Percentiles rank a stretch among this genome's conserved stretches.
Conservation (phyloP, 2,113 vertebrate species). For the Pardalotus punctatus region DNA sequence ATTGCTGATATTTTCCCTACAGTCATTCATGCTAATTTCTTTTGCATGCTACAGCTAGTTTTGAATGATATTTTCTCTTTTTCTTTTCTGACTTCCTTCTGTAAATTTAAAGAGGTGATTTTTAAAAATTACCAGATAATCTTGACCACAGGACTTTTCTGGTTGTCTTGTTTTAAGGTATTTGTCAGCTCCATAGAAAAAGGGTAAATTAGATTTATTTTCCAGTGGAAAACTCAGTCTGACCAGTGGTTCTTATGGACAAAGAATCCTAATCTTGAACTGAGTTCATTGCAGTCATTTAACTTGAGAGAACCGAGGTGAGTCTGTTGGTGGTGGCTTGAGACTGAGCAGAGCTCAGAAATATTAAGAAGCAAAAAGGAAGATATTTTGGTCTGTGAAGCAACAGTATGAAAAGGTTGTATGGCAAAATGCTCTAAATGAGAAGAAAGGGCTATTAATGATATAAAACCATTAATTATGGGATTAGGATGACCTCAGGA, state of each 20-base stretch:
- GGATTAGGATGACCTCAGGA: background rate
- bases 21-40: constrained; percentile 19
- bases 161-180: background rate
- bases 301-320: background rate
- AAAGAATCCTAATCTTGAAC: background rate
- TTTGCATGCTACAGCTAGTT: background rate
- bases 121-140: background rate
- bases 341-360: background rate
- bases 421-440: background rate
- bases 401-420: background rate
- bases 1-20: constrained; percentile 6
- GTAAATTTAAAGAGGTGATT: background rate
- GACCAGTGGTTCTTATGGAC: background rate
- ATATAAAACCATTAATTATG: background rate
- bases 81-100: background rate
- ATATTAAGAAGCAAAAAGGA: background rate
- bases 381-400: background rate
- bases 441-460: background rate
- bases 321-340: background rate
- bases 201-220: background rate
- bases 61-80: background rate
- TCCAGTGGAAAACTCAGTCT: background rate
- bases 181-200: background rate
- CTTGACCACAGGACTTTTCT: background rate
- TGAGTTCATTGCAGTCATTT: background rate